phyloP scores from a whole-genome alignment of 92 coral and sea anemone genomes.

The Epizoanthus ramosus region DNA sequence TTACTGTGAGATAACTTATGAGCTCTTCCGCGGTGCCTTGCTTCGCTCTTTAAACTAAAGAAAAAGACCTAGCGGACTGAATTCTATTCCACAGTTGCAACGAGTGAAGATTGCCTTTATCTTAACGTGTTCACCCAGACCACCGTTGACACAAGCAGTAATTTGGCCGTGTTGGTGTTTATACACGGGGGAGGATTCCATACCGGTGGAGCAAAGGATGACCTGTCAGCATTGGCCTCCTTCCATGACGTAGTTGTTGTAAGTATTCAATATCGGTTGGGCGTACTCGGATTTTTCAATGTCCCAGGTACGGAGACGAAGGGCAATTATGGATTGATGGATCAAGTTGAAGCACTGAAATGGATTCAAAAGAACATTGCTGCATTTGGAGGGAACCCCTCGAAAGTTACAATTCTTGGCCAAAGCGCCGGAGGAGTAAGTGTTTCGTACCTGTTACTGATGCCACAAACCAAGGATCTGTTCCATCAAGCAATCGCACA shows the following conservation, averaged over 20 bases:
- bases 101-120: conserved; percentile 67
- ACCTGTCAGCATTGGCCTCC: conserved; percentile 42
- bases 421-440: conserved; percentile 67
- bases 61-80: no score
- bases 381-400: conserved; percentile 63
- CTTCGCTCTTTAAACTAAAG: no score
- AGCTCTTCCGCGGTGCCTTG: no score
- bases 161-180: conserved; percentile 67
- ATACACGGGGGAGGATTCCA: conserved; percentile 69
- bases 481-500: conserved; percentile 54
- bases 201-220: neutral
- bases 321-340: conserved; percentile 70
- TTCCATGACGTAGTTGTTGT: conserved; percentile 65
- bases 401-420: conserved; percentile 64
- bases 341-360: conserved; percentile 57
- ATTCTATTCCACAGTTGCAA: neutral
- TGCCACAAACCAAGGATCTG: conserved; percentile 52
- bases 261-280: conserved; percentile 67
- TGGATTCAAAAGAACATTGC: conserved; percentile 64
- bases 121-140: conserved; percentile 60
- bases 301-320: conserved; percentile 62
- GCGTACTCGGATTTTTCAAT: conserved; percentile 68
- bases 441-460: conserved; percentile 56
- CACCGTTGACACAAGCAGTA: conserved; percentile 21
- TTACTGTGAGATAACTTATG: no score